phyloP scores from a whole-genome alignment of 1,140 invertebrate genomes.

The Aphelenchoides besseyi region DNA sequence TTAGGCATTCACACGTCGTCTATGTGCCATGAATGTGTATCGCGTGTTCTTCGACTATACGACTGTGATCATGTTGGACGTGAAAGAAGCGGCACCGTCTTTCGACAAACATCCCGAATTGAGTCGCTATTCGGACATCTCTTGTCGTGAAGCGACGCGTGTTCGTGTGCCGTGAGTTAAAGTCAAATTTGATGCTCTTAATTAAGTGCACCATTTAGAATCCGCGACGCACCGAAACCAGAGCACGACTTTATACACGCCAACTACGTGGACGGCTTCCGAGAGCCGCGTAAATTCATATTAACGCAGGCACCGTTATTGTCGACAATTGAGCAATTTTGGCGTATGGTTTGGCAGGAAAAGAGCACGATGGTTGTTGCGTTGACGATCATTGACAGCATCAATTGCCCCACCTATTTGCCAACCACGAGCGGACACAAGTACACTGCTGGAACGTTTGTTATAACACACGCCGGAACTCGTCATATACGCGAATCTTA shows the following conservation, averaged over 20 bases:
- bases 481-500: conserved; percentile 34
- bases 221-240: not conserved
- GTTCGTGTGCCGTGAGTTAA: conserved; percentile 32
- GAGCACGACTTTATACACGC: conserved; percentile 46
- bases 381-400: conserved; percentile 31
- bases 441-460: conserved; percentile 26
- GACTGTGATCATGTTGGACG: conserved; percentile 28
- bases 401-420: conserved; percentile 33
- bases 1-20: conserved; percentile 7
- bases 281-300: conserved; percentile 43
- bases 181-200: not conserved
- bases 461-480: conserved; percentile 35
- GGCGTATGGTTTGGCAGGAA: conserved; percentile 46
- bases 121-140: conserved; percentile 46
- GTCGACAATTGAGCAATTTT: conserved; percentile 41
- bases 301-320: conserved; percentile 41
- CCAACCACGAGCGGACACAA: conserved; percentile 27
- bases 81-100: conserved; percentile 33
- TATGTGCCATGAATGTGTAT: conserved; percentile 40
- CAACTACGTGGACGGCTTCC: conserved; percentile 47
- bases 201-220: not conserved
- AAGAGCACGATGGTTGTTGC: conserved; percentile 32
- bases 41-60: conserved; percentile 46
- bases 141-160: conserved; percentile 29
- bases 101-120: conserved; percentile 31